Evolutionary conservation across 1,140 invertebrate species (phyloP).

Genomic region (Drosophila ohnishii): DNA sequence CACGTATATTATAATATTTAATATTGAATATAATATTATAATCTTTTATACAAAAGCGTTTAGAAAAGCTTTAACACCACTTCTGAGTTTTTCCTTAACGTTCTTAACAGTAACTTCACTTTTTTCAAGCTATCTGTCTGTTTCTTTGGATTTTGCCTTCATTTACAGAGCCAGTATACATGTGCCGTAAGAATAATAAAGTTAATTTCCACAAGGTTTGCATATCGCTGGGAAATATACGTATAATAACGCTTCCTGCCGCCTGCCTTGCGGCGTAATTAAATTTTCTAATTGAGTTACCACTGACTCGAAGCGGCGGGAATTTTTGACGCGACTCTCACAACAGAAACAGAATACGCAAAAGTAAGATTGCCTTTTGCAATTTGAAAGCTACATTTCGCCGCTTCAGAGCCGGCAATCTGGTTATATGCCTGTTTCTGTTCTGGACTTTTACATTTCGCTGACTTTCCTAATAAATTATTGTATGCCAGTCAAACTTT

Average conservation of each 20-base stretch:
- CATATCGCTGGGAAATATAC: constrained; percentile 17
- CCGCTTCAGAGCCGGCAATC: constrained; percentile 41
- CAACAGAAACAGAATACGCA: constrained; percentile 7
- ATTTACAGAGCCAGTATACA: constrained; percentile 6
- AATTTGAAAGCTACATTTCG: constrained; percentile 43
- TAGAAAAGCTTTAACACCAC: neutral
- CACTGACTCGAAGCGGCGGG: constrained; percentile 20
- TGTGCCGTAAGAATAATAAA: constrained; percentile 30
- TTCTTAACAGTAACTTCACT: neutral
- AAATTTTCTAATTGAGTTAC: constrained; percentile 75
- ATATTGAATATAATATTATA: neutral
- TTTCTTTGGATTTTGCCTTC: constrained; percentile 1
- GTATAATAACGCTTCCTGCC: constrained; percentile 13
- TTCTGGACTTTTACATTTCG: constrained; percentile 22
- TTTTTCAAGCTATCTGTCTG: constrained; percentile 12
- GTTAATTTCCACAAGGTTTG: constrained; percentile 27
- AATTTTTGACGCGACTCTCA: constrained; percentile 19
- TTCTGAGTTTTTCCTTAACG: neutral
- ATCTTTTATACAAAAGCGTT: neutral
- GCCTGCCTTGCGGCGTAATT: constrained; percentile 46
- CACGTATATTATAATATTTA: too few relatives aligned
- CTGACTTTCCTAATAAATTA: constrained; percentile 71
- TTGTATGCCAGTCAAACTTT: constrained; percentile 61
- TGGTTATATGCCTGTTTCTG: constrained; percentile 34
- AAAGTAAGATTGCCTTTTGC: constrained; percentile 45